phyloP scores from a whole-genome alignment of 2,888 invertebrate genomes.

The Microchrysa polita region DNA sequence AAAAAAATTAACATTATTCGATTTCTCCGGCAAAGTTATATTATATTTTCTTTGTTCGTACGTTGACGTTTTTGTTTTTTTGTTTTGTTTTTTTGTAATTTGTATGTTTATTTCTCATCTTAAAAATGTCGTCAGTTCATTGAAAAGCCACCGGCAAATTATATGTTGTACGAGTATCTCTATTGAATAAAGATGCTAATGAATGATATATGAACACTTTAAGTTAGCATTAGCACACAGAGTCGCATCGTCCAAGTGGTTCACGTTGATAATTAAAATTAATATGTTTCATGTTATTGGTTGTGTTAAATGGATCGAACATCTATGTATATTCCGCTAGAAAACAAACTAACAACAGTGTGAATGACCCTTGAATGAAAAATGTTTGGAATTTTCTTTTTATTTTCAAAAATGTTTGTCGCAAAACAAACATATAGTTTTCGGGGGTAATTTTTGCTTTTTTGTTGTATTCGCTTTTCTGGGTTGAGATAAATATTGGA shows the following conservation, averaged over 20 bases:
- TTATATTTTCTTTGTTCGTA: background rate
- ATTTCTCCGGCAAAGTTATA: background rate
- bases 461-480: too few relatives aligned
- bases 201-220: slow-evolving; percentile 26
- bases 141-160: slow-evolving; percentile 5
- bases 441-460: too few relatives aligned
- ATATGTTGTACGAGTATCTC: too few relatives aligned
- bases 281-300: slow-evolving; percentile 17
- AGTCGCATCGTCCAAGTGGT: slow-evolving; percentile 10
- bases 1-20: background rate
- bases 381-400: background rate
- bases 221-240: slow-evolving; percentile 24
- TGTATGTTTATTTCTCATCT: too few relatives aligned
- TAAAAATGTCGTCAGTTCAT: background rate
- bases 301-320: slow-evolving; percentile 10
- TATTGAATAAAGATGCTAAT: slow-evolving; percentile 32
- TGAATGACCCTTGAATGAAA: slow-evolving; percentile 17
- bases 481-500: too few relatives aligned
- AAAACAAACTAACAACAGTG: too few relatives aligned
- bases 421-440: too few relatives aligned
- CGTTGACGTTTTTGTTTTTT: background rate
- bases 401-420: background rate
- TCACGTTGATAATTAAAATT: slow-evolving; percentile 8
- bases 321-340: too few relatives aligned
- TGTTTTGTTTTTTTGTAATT: too few relatives aligned